phyloP scores from a whole-genome alignment of 2,888 invertebrate species.

The Ashinkailepas kermadecensis region DNA sequence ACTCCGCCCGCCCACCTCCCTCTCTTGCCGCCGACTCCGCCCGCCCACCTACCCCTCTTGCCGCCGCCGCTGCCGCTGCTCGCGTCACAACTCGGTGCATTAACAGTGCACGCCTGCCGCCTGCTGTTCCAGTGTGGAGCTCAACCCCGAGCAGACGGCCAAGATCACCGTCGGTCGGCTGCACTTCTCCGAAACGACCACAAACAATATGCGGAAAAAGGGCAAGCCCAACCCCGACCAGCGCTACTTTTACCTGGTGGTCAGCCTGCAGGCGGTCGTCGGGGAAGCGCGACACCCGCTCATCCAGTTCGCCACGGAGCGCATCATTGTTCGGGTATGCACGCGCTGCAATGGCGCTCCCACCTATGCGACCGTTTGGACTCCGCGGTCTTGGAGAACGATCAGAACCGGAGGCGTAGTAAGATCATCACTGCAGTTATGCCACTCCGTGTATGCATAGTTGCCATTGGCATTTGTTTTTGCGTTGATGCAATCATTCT shows the following conservation, averaged over 20 bases:
- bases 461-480: too few relatives aligned
- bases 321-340: slow-evolving; percentile 90
- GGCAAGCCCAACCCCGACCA: slow-evolving; percentile 98
- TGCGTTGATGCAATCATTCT: too few relatives aligned
- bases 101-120: not conserved
- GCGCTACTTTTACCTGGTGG: slow-evolving; percentile 90
- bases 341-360: not conserved
- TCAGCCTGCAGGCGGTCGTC: slow-evolving; percentile 82
- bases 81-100: not conserved
- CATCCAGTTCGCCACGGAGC: slow-evolving; percentile 83
- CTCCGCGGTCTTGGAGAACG: too few relatives aligned
- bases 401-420: too few relatives aligned
- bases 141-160: slow-evolving; percentile 76
- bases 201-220: slow-evolving; percentile 98
- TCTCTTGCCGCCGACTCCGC: not conserved
- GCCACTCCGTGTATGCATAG: too few relatives aligned
- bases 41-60: too few relatives aligned
- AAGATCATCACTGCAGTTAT: too few relatives aligned
- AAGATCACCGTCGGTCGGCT: slow-evolving; percentile 92
- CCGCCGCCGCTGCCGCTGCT: not conserved
- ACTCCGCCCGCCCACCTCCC: too few relatives aligned
- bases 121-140: slow-evolving; percentile 60
- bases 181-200: slow-evolving; percentile 97
- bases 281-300: slow-evolving; percentile 70
- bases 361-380: too few relatives aligned